Evolutionary conservation across 2,888 invertebrate genomes (phyloP).

Genomic region (Cantharis rufa): DNA sequence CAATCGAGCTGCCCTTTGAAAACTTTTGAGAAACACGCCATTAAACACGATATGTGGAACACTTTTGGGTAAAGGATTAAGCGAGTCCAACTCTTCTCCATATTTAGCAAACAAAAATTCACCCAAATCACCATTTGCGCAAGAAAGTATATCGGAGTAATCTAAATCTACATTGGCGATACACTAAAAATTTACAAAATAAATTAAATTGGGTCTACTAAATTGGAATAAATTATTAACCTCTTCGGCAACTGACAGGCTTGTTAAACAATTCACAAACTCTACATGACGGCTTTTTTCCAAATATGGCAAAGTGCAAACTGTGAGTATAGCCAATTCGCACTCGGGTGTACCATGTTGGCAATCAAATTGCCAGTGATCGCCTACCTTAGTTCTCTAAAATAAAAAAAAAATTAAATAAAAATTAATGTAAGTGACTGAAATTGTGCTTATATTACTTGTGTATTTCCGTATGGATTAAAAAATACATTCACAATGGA

Average conservation of each 20-base stretch:
- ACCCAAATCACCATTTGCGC: conserved; percentile 36
- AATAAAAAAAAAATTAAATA: too few species aligned
- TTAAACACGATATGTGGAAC: conserved; percentile 56
- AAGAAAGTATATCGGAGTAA: not conserved
- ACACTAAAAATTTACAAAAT: not conserved
- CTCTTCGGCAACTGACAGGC: not conserved
- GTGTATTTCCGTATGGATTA: conserved; percentile 60
- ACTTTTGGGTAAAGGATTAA: conserved; percentile 45
- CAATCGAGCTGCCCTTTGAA: conserved; percentile 28
- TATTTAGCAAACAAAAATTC: conserved; percentile 48
- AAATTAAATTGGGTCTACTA: not conserved
- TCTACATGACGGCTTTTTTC: not conserved
- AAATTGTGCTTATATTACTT: conserved; percentile 44
- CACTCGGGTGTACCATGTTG: conserved; percentile 59
- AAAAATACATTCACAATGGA: conserved; percentile 42
- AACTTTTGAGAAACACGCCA: conserved; percentile 37
- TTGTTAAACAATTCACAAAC: not conserved
- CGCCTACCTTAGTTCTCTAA: conserved; percentile 8
- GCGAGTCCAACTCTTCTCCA: conserved; percentile 49
- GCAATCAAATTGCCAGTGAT: conserved; percentile 50
- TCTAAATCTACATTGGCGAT: not conserved
- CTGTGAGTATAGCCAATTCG: conserved; percentile 50
- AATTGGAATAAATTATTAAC: not conserved
- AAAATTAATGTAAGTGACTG: too few species aligned
- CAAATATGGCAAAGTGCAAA: not conserved